Evolutionary conservation across 2,797 vertebrate species (phyloP).

Genomic region (Xiphorhynchus erythropygius): DNA sequence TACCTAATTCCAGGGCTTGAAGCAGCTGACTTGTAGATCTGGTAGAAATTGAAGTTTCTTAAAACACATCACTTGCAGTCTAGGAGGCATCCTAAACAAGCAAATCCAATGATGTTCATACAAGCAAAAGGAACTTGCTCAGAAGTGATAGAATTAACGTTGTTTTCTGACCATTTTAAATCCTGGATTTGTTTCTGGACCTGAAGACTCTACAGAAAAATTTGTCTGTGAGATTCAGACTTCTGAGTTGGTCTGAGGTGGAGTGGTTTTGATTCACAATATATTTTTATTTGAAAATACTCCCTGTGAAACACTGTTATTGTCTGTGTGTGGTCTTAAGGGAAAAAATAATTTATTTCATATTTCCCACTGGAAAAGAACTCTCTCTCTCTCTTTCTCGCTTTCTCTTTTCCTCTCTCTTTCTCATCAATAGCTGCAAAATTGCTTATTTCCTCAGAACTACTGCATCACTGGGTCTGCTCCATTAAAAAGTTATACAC

Average conservation of each 20-base stretch:
- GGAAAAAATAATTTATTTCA: slow-evolving; percentile 8
- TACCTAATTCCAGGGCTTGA: not conserved
- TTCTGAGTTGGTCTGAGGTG: not conserved
- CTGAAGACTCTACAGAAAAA: not conserved
- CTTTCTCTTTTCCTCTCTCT: not conserved
- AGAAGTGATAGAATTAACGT: not conserved
- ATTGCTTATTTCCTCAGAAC: not conserved
- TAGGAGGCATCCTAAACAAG: not conserved
- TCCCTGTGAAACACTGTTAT: not conserved
- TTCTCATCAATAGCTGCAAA: not conserved
- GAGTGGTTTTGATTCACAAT: not conserved
- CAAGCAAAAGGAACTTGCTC: not conserved
- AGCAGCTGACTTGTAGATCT: not conserved
- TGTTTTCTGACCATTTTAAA: not conserved
- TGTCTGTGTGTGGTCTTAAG: not conserved
- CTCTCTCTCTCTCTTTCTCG: not conserved
- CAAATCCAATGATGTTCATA: not conserved
- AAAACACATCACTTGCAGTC: not conserved
- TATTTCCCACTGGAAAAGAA: not conserved
- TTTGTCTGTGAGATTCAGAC: not conserved
- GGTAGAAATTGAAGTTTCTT: not conserved
- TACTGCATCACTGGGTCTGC: not conserved
- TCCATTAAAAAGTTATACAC: not conserved
- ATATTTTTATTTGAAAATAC: not conserved
- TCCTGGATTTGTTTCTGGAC: not conserved